Evolutionary conservation across 2,888 invertebrate species (phyloP).

Genomic region (Ennomos quercinarius): DNA sequence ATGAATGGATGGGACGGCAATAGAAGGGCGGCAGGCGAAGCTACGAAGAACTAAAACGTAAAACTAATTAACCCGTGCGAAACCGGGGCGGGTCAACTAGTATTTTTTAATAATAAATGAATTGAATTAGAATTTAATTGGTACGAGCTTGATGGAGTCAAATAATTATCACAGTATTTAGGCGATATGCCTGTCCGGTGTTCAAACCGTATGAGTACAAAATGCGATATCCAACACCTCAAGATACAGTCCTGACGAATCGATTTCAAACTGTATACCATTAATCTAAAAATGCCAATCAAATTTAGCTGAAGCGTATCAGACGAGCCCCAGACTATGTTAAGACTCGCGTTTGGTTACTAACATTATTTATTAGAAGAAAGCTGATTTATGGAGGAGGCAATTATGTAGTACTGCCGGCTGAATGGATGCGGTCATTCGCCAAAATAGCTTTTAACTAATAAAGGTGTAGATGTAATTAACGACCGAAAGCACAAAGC

Average conservation of each 20-base stretch:
- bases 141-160: neutral
- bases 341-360: conserved; percentile 27
- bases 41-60: too few species aligned
- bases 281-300: conserved; percentile 55
- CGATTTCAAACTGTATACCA: conserved; percentile 47
- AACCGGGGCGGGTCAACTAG: too few species aligned
- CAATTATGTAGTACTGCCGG: conserved; percentile 1
- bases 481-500: conserved; percentile 34
- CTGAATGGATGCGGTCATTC: conserved; percentile 9
- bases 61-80: too few species aligned
- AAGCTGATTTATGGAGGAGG: conserved; percentile 15
- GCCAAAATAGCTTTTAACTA: conserved; percentile 10
- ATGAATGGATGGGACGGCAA: too few species aligned
- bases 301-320: conserved; percentile 45
- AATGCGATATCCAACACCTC: conserved; percentile 24
- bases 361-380: conserved; percentile 25
- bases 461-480: conserved; percentile 34
- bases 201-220: neutral
- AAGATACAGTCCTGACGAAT: conserved; percentile 41
- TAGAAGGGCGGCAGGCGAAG: too few species aligned
- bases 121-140: neutral
- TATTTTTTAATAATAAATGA: too few species aligned
- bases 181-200: too few species aligned
- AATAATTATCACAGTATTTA: too few species aligned
- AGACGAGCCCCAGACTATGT: conserved; percentile 26